Evolutionary conservation across 2,113 vertebrate genomes (phyloP), one percentile per base, ranked within the genome.

Genomic region (Notechis scutatus): DNA sequence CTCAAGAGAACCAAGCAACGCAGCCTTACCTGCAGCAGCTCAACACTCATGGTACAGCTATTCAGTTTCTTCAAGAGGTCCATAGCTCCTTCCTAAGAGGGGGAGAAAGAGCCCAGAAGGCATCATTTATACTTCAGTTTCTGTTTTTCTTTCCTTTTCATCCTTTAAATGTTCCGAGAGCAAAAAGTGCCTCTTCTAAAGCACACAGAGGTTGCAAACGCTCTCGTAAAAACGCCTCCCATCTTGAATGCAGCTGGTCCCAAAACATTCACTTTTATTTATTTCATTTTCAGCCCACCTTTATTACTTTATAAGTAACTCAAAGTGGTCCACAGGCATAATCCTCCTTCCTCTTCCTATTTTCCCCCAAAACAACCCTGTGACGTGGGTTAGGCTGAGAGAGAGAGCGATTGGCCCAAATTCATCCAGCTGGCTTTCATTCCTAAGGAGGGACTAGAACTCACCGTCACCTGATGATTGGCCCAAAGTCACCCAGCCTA

Each of bases 11-110:
- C 18, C 21, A 39, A 81, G 7, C 26, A 8, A 1, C 6, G 0
- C 26, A 64, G 42, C 61, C 94, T 50, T 97, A 99, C 99, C 99
- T 99, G 99, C 61, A 99, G 98, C 92, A 99, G 98, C 95, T 98
- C 98, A 92, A 99, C 97, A 54, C 98, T 99, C 98, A 99, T 99
- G 88, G 98, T 98, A 96, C 98, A 98, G 94, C 96, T 52, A 18
- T 97, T 97, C 85, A 99, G 97, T 93, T 99, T 98, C 95, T 98
- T 98, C 96, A 99, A 97, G 93, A 99, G 97, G 96, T 99, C 99
- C 89, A 99, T 95, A 0, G 98, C 98, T 2, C 98, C 98, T 50
- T 99, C 99, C 99, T 99, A 96, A 21, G 91, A 1, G 88, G 14
- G 26, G 23, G 21, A 50, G 45, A 50, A 86, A 87, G 45, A 87